These are phyloP conservation scores for Papilio elwesi DNA, from an alignment of 2,888 invertebrate species.

Conservation along the genomic window DNA sequence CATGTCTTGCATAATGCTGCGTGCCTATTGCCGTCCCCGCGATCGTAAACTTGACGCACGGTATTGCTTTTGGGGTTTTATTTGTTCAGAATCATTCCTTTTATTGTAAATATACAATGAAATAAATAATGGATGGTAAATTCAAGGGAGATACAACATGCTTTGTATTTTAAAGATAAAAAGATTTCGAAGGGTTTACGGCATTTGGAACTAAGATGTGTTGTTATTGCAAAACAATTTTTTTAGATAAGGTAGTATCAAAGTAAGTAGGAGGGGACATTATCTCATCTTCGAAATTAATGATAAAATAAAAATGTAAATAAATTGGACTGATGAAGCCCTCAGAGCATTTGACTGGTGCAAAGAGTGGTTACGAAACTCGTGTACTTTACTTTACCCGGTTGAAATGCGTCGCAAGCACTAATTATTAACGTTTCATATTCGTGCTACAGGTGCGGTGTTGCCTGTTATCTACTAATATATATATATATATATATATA, in stretches of 20 bases:
- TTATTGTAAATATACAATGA: slow-evolving; percentile 52
- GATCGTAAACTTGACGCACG: slow-evolving; percentile 67
- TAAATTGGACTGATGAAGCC: too few species aligned
- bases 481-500: too few species aligned
- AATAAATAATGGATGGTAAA: slow-evolving; percentile 22
- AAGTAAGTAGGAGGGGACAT: too few species aligned
- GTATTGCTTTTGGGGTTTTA: slow-evolving; percentile 69
- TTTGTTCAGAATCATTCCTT: slow-evolving; percentile 56
- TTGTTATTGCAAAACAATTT: background rate
- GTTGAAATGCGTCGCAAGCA: too few species aligned
- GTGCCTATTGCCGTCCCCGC: slow-evolving; percentile 53
- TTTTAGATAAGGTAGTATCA: background rate
- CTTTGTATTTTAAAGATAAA: slow-evolving; percentile 1
- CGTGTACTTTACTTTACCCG: too few species aligned
- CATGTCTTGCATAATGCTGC: slow-evolving; percentile 76
- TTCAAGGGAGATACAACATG: slow-evolving; percentile 10
- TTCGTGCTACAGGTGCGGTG: too few species aligned
- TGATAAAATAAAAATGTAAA: too few species aligned
- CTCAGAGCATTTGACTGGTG: too few species aligned
- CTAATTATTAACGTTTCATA: too few species aligned
- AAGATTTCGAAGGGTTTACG: background rate
- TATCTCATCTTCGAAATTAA: too few species aligned
- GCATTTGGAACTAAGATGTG: background rate
- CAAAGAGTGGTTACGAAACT: too few species aligned
- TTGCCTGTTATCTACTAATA: too few species aligned